phyloP scores from a whole-genome alignment of 2,797 vertebrate genomes.

The Eleutherodactylus coqui region DNA sequence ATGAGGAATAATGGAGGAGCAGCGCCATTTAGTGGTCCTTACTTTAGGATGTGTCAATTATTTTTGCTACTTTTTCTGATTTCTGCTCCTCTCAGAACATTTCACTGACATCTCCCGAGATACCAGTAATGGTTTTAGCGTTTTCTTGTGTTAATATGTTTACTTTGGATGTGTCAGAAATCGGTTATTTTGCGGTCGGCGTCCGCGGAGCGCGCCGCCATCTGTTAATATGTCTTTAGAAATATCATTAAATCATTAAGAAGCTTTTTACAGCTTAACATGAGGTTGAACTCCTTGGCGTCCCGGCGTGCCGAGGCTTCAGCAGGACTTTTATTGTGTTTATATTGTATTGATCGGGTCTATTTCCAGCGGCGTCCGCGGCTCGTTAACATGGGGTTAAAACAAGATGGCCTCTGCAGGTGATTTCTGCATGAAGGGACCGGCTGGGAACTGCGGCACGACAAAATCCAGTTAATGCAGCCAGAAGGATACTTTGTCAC shows the following conservation, averaged over 20 bases:
- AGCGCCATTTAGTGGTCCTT: too few relatives aligned
- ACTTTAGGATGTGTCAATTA: too few relatives aligned
- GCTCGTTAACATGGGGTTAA: conserved; percentile 43
- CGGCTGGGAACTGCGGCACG: conserved; percentile 24
- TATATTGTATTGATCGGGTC: conserved; percentile 12
- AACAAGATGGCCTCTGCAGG: conserved; percentile 35
- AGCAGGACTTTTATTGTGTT: conserved; percentile 3
- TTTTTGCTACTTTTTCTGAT: too few relatives aligned
- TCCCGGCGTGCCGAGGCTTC: conserved; percentile 21
- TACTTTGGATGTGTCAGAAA: neutral
- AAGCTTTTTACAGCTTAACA: conserved; percentile 15
- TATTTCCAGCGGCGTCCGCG: conserved; percentile 28
- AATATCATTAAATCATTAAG: conserved; percentile 20
- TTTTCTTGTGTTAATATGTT: neutral
- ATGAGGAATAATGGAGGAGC: too few relatives aligned
- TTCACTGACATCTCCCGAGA: too few relatives aligned
- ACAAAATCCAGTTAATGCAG: conserved; percentile 15
- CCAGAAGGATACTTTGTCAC: too few relatives aligned
- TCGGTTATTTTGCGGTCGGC: neutral
- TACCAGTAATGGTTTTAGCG: neutral
- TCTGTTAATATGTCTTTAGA: conserved; percentile 3
- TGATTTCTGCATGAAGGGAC: conserved; percentile 24
- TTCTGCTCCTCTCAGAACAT: too few relatives aligned
- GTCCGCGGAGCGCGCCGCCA: neutral
- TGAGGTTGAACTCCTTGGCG: neutral